These are phyloP conservation scores for Bradypodion ventrale DNA, from an alignment of 2,797 vertebrate genomes.

Conservation along the genomic window DNA sequence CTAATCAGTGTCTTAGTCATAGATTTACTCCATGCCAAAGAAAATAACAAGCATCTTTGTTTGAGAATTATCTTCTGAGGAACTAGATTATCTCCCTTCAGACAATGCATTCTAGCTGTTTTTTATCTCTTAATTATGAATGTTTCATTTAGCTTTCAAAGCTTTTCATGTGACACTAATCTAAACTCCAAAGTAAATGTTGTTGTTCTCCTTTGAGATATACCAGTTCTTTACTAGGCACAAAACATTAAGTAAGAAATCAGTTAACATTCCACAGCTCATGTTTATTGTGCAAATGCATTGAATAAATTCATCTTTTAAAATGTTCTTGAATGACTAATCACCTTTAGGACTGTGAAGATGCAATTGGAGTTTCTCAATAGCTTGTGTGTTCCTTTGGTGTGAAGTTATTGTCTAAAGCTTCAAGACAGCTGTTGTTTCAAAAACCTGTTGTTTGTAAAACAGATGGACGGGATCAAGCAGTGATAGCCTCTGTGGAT, in stretches of 20 bases:
- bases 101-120: not conserved
- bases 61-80: not conserved
- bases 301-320: not conserved
- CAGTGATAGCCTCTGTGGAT: not conserved
- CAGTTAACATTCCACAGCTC: not conserved
- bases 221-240: not conserved
- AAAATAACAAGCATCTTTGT: not conserved
- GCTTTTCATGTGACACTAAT: slow-evolving; percentile 5
- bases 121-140: slow-evolving; percentile 22
- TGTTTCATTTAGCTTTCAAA: slow-evolving; percentile 2
- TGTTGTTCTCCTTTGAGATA: slow-evolving; percentile 4
- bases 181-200: slow-evolving; percentile 1
- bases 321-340: slow-evolving; percentile 6
- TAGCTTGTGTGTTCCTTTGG: not conserved
- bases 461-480: not conserved
- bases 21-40: not conserved
- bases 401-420: not conserved
- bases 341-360: not conserved
- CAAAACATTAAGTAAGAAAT: not conserved
- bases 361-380: not conserved
- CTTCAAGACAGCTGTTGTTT: not conserved
- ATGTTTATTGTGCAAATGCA: not conserved
- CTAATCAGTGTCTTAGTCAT: no score
- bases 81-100: not conserved
- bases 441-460: not conserved